Evolutionary conservation across 2,113 vertebrate genomes (phyloP).

Genomic region (Cyrtonyx montezumae): DNA sequence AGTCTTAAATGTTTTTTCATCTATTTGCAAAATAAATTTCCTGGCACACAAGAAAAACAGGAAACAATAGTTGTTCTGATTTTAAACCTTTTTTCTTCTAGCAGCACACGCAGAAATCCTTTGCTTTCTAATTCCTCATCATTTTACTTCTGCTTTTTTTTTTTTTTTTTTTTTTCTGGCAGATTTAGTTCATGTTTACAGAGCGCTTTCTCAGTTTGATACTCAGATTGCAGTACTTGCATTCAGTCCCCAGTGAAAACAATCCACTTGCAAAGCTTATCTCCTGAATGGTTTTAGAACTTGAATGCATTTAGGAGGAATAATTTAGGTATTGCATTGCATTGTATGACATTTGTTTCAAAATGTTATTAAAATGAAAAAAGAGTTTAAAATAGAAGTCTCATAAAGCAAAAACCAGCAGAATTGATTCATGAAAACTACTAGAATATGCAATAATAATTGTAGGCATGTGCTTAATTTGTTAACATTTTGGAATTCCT

Average conservation of each 20-base stretch:
- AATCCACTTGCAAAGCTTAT: not conserved
- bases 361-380: not conserved
- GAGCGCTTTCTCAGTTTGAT: not conserved
- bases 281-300: not conserved
- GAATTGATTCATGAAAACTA: not conserved
- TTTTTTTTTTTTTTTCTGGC: not conserved
- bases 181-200: not conserved
- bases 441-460: too few species aligned
- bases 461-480: too few species aligned
- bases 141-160: not conserved
- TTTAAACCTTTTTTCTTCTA: not conserved
- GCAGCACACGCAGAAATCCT: not conserved
- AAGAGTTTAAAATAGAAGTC: not conserved
- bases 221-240: not conserved
- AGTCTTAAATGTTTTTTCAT: not conserved
- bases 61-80: rapidly evolving
- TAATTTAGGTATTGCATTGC: not conserved
- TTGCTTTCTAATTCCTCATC: not conserved
- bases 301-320: not conserved
- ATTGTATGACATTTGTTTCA: not conserved
- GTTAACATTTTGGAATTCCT: too few species aligned
- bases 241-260: not conserved
- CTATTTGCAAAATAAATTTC: not conserved
- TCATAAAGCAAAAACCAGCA: not conserved
- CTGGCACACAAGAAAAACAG: not conserved